Conservation (phyloP, 2,797 vertebrate genomes). For the Liparis tanakae region DNA sequence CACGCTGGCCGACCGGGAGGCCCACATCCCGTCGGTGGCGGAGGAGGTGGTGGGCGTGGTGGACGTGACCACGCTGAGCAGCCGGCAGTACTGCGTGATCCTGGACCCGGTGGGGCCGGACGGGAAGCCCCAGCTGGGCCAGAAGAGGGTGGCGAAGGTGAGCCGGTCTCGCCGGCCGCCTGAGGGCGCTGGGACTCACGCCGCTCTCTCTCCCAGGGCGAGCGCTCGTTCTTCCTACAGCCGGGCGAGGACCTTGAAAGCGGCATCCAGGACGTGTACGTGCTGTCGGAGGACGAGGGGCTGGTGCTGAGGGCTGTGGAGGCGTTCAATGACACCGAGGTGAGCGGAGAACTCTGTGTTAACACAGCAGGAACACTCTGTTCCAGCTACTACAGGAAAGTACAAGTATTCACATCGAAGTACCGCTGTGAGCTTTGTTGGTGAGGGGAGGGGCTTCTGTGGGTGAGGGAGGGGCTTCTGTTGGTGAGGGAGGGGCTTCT, state of each 20-base stretch:
- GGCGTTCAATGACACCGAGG: constrained; percentile 79
- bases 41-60: constrained; percentile 91
- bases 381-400: too few species aligned
- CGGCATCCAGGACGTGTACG: constrained; percentile 89
- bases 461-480: too few species aligned
- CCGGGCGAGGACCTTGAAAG: constrained; percentile 87
- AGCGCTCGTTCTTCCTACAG: constrained; percentile 91
- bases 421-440: too few species aligned
- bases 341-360: constrained; percentile 58
- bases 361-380: too few species aligned
- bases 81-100: constrained; percentile 89
- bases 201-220: constrained; percentile 83
- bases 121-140: constrained; percentile 91
- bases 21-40: constrained; percentile 88
- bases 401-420: too few species aligned
- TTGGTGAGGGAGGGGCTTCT: too few species aligned
- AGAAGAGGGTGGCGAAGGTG: constrained; percentile 92
- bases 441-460: too few species aligned
- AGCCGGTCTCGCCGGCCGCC: too few species aligned
- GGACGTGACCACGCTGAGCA: constrained; percentile 87
- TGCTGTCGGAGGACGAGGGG: constrained; percentile 91
- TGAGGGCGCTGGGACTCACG: too few species aligned
- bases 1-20: constrained; percentile 86
- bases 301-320: constrained; percentile 88
- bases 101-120: constrained; percentile 86